Evolutionary conservation across 2,888 invertebrate species (phyloP), one percentile per base, ranked within the genome.

Genomic region (Bombylius discolor): DNA sequence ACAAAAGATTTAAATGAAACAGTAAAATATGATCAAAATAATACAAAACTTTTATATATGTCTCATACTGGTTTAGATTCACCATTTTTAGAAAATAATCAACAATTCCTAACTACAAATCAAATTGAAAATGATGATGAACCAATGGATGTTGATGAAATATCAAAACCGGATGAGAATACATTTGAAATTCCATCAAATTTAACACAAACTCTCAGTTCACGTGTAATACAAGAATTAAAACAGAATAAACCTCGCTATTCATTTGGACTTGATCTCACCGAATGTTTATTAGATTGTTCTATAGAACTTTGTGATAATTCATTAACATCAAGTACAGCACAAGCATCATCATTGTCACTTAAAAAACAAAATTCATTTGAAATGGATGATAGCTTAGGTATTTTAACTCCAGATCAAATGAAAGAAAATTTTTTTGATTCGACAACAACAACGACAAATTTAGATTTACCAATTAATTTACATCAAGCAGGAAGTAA

Each of bases 371-470:
- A 89, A 68, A 86, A 87, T 69, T 91, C 90, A 4, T 81, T 89
- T 64, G 90, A 85, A 63, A 75, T 81, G 67, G 84, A 90, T 67
- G 90, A 92, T 68, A 88, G 89, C 65, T 76, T 91, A 63, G 91
- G 91, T 6, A 91, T 92, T 65, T 76, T 93, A 60, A 90, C 91
- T 11, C 90, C 91, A 0, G 89, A 90, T 74, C 90, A 91, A 73
- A 90, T 92, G 89, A 85, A 87, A 64, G 82, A 83, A 62, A 79
- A 84, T 62, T 72, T 85, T 63, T 81, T 81, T 57, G 81, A 81
- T 42, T 78, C 78, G 57, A 77, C 78, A 59, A 81, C 81, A 60
- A 77, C 79, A 61, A 80, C 78, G 65, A 77, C 81, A 58, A 82
- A 83, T 65, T 77, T 79, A 56, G 74, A 77, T 48, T 74, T 81